Evolutionary conservation across 2,888 invertebrate genomes (phyloP), one percentile per base, ranked within the genome.

Genomic region (Apodemia mormo): DNA sequence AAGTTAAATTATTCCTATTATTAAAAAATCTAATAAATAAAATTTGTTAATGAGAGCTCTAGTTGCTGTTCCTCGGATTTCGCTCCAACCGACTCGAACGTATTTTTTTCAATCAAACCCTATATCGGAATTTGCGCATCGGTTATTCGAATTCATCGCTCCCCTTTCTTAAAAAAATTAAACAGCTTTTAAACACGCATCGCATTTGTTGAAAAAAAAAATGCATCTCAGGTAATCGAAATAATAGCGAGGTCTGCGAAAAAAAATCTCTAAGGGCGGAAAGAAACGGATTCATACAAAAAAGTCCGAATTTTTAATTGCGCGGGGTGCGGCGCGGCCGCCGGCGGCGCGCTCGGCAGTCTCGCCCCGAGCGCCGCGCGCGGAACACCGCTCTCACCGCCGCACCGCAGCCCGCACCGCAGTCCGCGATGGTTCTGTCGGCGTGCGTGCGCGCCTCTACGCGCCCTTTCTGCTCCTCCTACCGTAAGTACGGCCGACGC

Each of bases 181-280:
- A 93, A 91, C 93, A 92, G 92, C 93, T 93, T 93, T 93, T 92
- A 92, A 92, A 88, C 88, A 86, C 84, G 85, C 86, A 84, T 85
- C 85, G 85, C 81, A 82, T 82, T 84, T 82, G 84, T 30, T 61
- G 33, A 61, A 61, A 61, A 82, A 86, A 92, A 92, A 90, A 85
- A 74, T 68, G 81, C 87, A 87, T 87, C 90, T 88, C 93, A 94
- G 93, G 93, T 94, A 94, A 92, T 89, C 89, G 90, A 88, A 90
- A 92, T 89, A 92, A 92, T 90, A 80, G 90, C 87, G 86, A 87
- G 85, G 78, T 84, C 85, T 88, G 88, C 88, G 86, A 89, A 93
- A 94, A 93, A 94, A 93, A 92, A 85, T 88, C 90, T 90, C 91
- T 87, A 91, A 89, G 91, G 92, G 92, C 87, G 90, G 90, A 91